These are phyloP conservation scores for Oreochromis mossambicus DNA, from an alignment of 2,797 vertebrate species.

Conservation along the genomic window DNA sequence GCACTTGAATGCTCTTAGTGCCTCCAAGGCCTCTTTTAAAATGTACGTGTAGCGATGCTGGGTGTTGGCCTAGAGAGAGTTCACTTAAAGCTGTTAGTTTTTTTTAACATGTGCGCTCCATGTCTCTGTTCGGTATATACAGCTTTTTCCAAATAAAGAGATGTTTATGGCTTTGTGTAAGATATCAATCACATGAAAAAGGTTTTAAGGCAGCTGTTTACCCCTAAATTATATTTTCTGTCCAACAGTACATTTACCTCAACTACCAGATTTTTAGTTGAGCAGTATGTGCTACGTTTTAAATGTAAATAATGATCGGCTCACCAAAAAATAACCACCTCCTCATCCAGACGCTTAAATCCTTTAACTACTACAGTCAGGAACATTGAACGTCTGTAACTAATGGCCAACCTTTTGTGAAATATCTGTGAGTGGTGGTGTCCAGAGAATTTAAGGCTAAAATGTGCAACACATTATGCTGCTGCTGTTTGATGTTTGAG, in stretches of 20 bases:
- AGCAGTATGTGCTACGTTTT: background rate
- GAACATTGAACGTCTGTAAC: background rate
- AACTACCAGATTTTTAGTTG: background rate
- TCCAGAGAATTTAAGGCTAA: background rate
- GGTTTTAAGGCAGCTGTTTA: conserved; percentile 38
- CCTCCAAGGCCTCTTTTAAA: conserved; percentile 54
- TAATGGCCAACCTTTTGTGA: background rate
- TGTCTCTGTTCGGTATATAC: conserved; percentile 7
- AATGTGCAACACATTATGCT: background rate
- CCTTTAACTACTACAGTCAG: background rate
- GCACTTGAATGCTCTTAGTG: conserved; percentile 70
- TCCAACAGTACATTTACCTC: background rate
- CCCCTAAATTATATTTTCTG: background rate
- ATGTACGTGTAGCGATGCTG: conserved; percentile 38
- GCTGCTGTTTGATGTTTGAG: background rate
- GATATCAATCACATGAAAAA: conserved; percentile 30
- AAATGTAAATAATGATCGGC: background rate
- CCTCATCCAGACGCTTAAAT: background rate
- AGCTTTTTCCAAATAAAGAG: conserved; percentile 38
- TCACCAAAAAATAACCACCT: background rate
- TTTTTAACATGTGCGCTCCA: background rate
- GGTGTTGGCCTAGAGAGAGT: conserved; percentile 32
- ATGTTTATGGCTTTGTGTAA: background rate
- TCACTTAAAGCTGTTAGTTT: conserved; percentile 12
- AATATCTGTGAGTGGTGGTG: background rate